Evolutionary conservation across 1,140 invertebrate genomes (phyloP), one percentile per base, ranked within the genome.

Genomic region (Eumeta japonica): DNA sequence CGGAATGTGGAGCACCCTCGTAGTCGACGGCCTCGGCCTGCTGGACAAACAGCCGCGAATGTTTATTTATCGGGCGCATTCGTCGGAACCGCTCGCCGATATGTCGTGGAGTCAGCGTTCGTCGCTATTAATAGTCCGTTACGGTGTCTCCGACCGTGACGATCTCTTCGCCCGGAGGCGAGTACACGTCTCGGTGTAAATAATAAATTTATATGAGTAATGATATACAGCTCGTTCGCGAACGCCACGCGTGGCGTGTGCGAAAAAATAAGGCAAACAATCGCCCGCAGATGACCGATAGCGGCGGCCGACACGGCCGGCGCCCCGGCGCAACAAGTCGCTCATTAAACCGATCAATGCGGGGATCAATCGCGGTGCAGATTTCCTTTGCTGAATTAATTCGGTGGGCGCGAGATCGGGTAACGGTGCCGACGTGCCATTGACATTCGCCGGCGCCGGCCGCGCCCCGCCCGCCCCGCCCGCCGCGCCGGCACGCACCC

Each of bases 321-420:
- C 55, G 57, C 52, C 52, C 50, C 39, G 52, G 48, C 46, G 48
- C 46, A 58, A 64, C 63, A 58, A 57, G 54, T 55, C 57, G 55
- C 62, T 66, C 64, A 71, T 62, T 60, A 58, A 51, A 52, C 50
- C 40, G 49, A 55, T 62, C 50, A 50, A 53, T 65, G 54, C 48
- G 51, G 52, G 57, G 59, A 65, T 65, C 53, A 54, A 67, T 59
- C 49, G 55, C 44, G 49, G 59, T 59, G 46, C 53, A 54, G 56
- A 70, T 65, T 62, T 55, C 49, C 52, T 66, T 68, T 62, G 64
- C 64, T 54, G 53, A 72, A 73, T 73, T 68, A 73, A 71, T 68
- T 73, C 59, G 61, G 58, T 58, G 57, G 58, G 49, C 58, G 67
- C 54, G 56, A 65, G 68, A 68, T 66, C 59, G 58, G 58, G 47